Conservation (phyloP, 2,797 vertebrate genomes). For the Dendrocincla tyrannina region DNA sequence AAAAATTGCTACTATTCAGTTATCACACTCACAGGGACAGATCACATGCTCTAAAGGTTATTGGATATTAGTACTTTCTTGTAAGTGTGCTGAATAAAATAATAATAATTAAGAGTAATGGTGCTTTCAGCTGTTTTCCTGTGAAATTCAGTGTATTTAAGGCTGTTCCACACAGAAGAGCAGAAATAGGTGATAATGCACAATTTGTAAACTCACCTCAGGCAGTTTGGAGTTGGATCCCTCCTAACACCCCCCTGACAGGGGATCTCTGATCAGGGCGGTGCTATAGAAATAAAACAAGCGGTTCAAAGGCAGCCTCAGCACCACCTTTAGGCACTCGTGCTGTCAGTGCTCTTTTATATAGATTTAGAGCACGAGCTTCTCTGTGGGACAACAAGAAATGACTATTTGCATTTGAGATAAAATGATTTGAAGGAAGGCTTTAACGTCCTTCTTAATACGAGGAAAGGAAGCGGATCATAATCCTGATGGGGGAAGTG, state of each 20-base stretch:
- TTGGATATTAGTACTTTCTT: not conserved
- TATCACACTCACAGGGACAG: conserved; percentile 30
- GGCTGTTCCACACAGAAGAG: not conserved
- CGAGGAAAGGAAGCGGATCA: conserved; percentile 12
- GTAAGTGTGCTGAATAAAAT: not conserved
- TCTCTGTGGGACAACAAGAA: conserved; percentile 44
- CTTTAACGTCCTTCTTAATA: not conserved
- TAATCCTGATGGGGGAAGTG: conserved; percentile 23
- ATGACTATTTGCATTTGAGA: conserved; percentile 54
- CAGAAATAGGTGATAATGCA: not conserved
- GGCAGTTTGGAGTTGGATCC: not conserved
- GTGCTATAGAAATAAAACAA: not conserved
- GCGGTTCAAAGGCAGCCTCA: not conserved
- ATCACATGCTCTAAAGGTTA: conserved; percentile 34
- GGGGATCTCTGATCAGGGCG: not conserved
- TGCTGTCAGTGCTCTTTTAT: not conserved
- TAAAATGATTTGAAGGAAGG: conserved; percentile 43
- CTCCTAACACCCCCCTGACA: not conserved
- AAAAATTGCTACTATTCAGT: conserved; percentile 22
- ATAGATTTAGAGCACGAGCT: conserved; percentile 13
- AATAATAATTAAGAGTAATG: not conserved
- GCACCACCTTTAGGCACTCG: not conserved
- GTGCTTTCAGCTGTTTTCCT: conserved; percentile 6
- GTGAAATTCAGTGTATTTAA: not conserved
- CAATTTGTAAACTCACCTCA: not conserved